Evolutionary conservation across 2,797 vertebrate genomes (phyloP).

Genomic region (Sus cebifrons): DNA sequence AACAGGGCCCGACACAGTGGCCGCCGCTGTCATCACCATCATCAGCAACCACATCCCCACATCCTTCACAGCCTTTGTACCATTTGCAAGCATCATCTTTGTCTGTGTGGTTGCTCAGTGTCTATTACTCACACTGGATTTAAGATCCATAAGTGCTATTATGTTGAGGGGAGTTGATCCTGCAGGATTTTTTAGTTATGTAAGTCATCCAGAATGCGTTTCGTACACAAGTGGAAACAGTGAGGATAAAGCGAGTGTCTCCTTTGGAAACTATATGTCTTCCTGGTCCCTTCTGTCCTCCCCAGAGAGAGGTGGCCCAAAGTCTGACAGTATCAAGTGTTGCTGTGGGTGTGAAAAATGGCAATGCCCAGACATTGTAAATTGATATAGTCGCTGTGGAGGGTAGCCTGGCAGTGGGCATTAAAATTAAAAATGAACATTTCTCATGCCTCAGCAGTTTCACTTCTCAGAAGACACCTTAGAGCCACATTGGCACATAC

Average conservation of each 20-base stretch:
- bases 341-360: not conserved
- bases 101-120: not conserved
- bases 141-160: not conserved
- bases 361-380: slow-evolving; percentile 54
- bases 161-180: not conserved
- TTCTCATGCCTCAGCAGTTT: slow-evolving; percentile 71
- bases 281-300: not conserved
- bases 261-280: not conserved
- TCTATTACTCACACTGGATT: not conserved
- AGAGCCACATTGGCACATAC: not conserved
- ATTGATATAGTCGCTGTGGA: not conserved
- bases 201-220: not conserved
- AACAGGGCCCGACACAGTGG: not conserved
- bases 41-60: not conserved
- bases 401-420: slow-evolving; percentile 7
- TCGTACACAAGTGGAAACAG: not conserved
- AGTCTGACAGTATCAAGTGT: slow-evolving; percentile 53
- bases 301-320: not conserved
- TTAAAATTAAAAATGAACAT: slow-evolving; percentile 63
- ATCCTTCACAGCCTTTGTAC: not conserved
- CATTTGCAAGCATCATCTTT: not conserved
- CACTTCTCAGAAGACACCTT: slow-evolving; percentile 1
- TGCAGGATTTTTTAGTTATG: not conserved
- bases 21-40: not conserved
- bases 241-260: not conserved